Evolutionary conservation across 1,140 invertebrate genomes (phyloP), one percentile per base, ranked within the genome.

Genomic region (Thalassaphorura encarpata): DNA sequence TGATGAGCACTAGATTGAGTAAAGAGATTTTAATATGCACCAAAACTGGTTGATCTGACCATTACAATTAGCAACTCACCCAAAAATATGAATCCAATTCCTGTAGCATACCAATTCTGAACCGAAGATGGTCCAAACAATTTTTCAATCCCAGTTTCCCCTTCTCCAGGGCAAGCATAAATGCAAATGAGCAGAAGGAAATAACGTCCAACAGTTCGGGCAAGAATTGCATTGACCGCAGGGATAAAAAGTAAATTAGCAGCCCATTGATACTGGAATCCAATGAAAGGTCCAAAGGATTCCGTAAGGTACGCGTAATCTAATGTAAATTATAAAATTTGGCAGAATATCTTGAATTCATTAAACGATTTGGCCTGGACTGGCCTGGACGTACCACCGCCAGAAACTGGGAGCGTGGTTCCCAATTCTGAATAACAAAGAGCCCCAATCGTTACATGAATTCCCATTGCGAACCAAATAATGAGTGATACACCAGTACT

Each of bases 231-330:
- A n/a, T 36, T 36, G 33, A 36, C 33, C n/a, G 33, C 33, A 11
- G 33, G 33, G 11, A 21, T 24, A 26, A 39, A 52, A 8, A 52
- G 15, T 27, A 54, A 45, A 26, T 8, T 43, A 2, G 41, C 26
- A 18, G 15, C 27, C 40, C 52, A 51, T 29, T 54, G 52, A 24
- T 43, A 54, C 19, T 42, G 42, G 41, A 54, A 54, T n/a, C 40
- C 52, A 8, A 88, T 86, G 28, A 97, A 70, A 18, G 87, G 79
- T 19, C 93, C 93, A 70, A 89, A 96, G 0, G 91, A 84, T 69
- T 90, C 85, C 67, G 82, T 78, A 57, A 93, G 89, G 65, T 95
- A 95, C 8, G 89, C 87, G 70, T 95, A 95, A 72, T 94, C 90
- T 3, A 89, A 90, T 1, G 89, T 89, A 53, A 89, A 91, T 67